phyloP scores from a whole-genome alignment of 2,797 vertebrate species.

The Melanotaenia trifasciata region DNA sequence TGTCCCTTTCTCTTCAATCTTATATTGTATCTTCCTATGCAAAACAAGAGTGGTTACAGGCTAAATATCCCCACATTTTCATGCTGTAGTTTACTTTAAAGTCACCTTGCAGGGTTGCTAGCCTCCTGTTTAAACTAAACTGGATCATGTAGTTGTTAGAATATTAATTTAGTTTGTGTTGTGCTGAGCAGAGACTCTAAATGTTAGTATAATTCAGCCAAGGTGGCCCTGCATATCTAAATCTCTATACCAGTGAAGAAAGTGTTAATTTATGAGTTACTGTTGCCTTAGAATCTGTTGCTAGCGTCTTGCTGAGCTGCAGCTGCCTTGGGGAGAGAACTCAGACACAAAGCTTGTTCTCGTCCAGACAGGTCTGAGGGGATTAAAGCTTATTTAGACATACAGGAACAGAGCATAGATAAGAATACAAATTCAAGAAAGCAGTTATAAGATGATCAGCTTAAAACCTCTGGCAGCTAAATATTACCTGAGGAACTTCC shows the following conservation, averaged over 20 bases:
- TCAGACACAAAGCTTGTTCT: conserved; percentile 37
- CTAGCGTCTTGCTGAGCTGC: conserved; percentile 61
- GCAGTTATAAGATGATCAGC: background rate
- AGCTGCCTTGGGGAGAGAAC: conserved; percentile 60
- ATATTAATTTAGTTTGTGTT: no score
- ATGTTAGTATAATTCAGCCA: background rate
- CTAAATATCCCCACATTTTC: no score
- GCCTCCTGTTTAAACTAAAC: no score
- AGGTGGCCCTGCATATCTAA: background rate
- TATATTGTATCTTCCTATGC: no score
- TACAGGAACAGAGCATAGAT: background rate
- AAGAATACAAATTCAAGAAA: background rate
- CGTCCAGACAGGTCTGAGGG: conserved; percentile 21
- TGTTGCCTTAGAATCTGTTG: conserved; percentile 82
- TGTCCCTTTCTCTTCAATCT: no score
- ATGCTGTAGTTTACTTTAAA: no score
- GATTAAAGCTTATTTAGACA: background rate
- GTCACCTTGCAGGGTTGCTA: no score
- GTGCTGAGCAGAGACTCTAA: background rate
- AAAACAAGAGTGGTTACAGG: no score
- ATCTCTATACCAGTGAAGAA: conserved; percentile 49
- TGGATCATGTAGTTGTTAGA: no score
- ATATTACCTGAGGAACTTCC: background rate
- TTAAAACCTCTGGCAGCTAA: background rate
- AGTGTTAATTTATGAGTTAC: conserved; percentile 66